Base-by-base conservation (phyloP, 2,888 invertebrate genomes). In the Drymonia ruficornis region DNA sequence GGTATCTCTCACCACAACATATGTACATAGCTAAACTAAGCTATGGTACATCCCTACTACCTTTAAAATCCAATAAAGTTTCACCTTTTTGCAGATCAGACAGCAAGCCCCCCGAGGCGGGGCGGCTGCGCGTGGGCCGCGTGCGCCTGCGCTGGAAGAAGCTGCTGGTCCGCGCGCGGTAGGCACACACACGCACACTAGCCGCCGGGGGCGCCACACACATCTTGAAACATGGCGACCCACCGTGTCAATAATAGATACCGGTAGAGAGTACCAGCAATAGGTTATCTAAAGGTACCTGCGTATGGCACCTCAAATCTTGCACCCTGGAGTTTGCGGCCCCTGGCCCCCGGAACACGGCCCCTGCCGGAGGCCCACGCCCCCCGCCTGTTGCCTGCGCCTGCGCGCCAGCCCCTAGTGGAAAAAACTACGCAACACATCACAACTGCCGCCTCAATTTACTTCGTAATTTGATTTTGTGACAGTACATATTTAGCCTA, bases 141-240 rank as follows among this genome's bases (percentile, higher is more conserved):
- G 68, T 62, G 54, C 74, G 80, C 55, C 67, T 76, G 58, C 72
- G 68, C 50, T 84, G 86, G 86, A 76, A 73, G 70, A 78, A 76
- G 58, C 81, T 84, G 51, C 76, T 85, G 57, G 70, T 83, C 52
- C 74, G 71, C 49, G 74, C 72, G 59, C 70, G 76, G 55, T 81
- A 76, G 69, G 50, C 44, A 3, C 36, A 36, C 36, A 36, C 31
- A n/a, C 36, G 7, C 13, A 13, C 6, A 31, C 45, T 19, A 46
- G 12, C 43, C 11, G 48, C 23, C 49, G 31, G 42, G 12, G 38
- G 16, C 16, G 9, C 16, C 11, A n/a, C 36, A 36, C 11, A 36
- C 36, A 36, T 36, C 36, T 8, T 31, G 3, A n/a, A n/a, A 5
- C 36, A n/a, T 36, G n/a, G n/a, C 36, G 5, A n/a, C 36, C 36